Base-by-base conservation (phyloP, 2,888 invertebrate species). In the Psylliodes chrysocephalus region DNA sequence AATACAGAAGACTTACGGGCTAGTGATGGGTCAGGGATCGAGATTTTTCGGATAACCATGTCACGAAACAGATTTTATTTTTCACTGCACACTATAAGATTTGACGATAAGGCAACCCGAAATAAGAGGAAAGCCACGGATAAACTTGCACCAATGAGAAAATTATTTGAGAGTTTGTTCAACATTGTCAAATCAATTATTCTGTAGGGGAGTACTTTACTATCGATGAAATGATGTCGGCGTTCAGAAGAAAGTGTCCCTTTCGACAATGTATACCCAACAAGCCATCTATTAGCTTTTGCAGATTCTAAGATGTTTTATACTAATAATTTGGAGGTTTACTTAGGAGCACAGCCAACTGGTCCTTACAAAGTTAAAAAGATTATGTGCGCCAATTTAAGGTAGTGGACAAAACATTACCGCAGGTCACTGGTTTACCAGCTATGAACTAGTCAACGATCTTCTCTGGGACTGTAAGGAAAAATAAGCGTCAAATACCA, bases 271-370 rank as follows among this genome's bases (percentile, higher is more conserved):
- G 22, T n/a, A 54, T 40, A 19, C 42, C 42, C n/a, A 22, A 15
- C n/a, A 49, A 59, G 15, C 49, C 12, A 22, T 38, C 19, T 54
- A n/a, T 54, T 54, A n/a, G 54, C 54, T 18, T 40, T 54, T 35
- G 35, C 35, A 7, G 54, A 54, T 54, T 38, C 54, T 2, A 54
- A 40, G 25, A 40, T 28, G 4, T 59, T 38, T 22, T 56, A 49
- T 4, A 49, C 42, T 14, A 19, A 10, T 10, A 15, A 61, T 54
- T 22, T 68, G 22, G 59, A 67, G 46, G 52, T 69, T 18, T 68
- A 66, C 59, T 44, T 64, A 15, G 64, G 67, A 49, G 47, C 59
- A 35, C 69, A 69, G 28, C 63, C 69, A 15, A 49, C 60, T 1
- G 68, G 68, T 5, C 52, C 60, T 15, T 66, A 57, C 49, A 33